Evolutionary conservation across 2,113 vertebrate genomes (phyloP).

Genomic region (Bos indicus): DNA sequence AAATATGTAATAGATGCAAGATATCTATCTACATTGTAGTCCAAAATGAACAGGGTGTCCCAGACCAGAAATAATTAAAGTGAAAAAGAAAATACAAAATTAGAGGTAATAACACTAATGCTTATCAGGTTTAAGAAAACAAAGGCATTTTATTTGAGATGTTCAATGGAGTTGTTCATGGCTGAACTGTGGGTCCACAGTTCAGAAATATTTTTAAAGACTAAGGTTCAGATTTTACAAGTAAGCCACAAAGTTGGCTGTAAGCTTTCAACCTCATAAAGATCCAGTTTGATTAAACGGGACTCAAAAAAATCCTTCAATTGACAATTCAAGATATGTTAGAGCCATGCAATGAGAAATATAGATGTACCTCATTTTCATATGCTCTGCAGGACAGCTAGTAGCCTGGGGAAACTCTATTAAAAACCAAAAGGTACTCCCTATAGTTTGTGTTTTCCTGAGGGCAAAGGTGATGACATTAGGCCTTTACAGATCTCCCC

Average conservation of each 20-base stretch:
- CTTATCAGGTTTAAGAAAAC: neutral
- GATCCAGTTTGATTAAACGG: constrained; percentile 28
- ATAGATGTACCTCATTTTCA: neutral
- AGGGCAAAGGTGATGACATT: neutral
- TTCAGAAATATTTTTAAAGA: constrained; percentile 38
- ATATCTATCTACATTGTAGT: neutral
- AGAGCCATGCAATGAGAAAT: neutral
- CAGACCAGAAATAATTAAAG: constrained; percentile 27
- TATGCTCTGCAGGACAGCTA: neutral
- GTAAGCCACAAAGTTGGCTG: neutral
- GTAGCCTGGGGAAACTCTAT: neutral
- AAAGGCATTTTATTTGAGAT: neutral
- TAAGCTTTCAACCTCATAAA: constrained; percentile 35
- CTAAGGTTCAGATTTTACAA: constrained; percentile 17
- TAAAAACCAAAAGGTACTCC: neutral
- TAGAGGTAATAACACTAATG: neutral
- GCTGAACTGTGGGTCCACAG: neutral
- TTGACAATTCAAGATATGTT: neutral
- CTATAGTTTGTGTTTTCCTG: neutral
- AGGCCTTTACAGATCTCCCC: neutral
- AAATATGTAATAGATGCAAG: neutral
- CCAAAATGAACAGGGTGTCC: neutral
- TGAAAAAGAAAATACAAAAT: neutral
- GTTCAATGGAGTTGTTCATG: neutral
- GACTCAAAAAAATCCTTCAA: constrained; percentile 17